Evolutionary conservation across 2,888 invertebrate species (phyloP).

Genomic region (Melinaea marsaeus): DNA sequence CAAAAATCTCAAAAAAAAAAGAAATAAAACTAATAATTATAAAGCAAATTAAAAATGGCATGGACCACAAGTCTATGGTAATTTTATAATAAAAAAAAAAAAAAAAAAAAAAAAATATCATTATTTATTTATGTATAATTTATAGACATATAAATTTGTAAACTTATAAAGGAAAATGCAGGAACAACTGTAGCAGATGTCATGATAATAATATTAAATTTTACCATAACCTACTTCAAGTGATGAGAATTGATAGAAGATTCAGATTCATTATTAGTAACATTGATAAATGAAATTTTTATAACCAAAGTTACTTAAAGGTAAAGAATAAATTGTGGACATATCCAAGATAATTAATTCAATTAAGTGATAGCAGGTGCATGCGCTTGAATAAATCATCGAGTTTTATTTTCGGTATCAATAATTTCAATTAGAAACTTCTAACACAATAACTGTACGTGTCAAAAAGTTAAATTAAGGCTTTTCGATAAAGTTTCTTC

Average conservation of each 20-base stretch:
- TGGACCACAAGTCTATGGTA: no score
- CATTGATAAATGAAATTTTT: not conserved
- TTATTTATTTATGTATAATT: no score
- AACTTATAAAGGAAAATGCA: not conserved
- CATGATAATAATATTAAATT: not conserved
- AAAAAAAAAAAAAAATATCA: no score
- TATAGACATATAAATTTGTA: not conserved
- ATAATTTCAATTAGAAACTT: conserved; percentile 25
- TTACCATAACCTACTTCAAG: not conserved
- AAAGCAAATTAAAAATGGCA: no score
- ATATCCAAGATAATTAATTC: no score
- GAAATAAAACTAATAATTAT: no score
- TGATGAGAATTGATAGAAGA: not conserved
- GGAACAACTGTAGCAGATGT: not conserved
- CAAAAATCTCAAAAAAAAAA: no score
- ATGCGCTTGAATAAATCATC: conserved; percentile 12
- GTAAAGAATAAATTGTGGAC: no score
- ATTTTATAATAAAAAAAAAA: no score
- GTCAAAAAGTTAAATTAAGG: conserved; percentile 21
- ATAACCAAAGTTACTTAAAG: not conserved
- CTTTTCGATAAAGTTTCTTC: conserved; percentile 15
- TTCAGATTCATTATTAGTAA: not conserved
- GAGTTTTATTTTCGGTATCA: conserved; percentile 11
- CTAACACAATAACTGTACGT: conserved; percentile 20
- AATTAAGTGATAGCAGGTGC: not conserved